Percentiles rank a stretch among this genome's conserved stretches.
phyloP scores from a whole-genome alignment of 2,113 vertebrate genomes.

The Pluvialis apricaria region DNA sequence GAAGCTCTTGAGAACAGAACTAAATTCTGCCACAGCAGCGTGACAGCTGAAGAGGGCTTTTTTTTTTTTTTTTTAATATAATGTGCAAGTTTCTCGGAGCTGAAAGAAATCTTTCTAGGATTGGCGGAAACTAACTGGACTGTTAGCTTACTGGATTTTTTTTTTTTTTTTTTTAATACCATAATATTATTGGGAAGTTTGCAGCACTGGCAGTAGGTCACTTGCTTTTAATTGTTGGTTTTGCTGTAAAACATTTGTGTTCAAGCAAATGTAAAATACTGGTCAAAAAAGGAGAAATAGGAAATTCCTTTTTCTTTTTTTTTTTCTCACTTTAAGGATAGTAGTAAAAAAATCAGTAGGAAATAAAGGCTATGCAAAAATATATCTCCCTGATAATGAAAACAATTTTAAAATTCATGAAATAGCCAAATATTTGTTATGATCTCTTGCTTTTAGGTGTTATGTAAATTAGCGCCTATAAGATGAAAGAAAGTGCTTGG shows the following conservation, averaged over 20 bases:
- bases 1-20: slow-evolving; percentile 79
- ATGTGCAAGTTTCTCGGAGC: slow-evolving; percentile 15
- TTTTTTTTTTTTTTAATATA: slow-evolving; percentile 44
- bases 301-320: not conserved
- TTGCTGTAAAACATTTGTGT: slow-evolving; percentile 46
- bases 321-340: not conserved
- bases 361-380: slow-evolving; percentile 52
- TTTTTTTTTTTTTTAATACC: slow-evolving; percentile 21
- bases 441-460: slow-evolving; percentile 62
- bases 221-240: slow-evolving; percentile 59
- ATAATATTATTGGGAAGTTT: slow-evolving; percentile 32
- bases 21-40: slow-evolving; percentile 77
- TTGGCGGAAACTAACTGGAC: slow-evolving; percentile 60
- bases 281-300: slow-evolving; percentile 32
- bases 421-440: slow-evolving; percentile 70
- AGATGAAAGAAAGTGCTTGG: slow-evolving; percentile 57
- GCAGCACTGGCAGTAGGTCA: not conserved
- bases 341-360: slow-evolving; percentile 29
- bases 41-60: slow-evolving; percentile 80
- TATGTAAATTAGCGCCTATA: slow-evolving; percentile 66
- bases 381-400: slow-evolving; percentile 37
- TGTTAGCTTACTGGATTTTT: slow-evolving; percentile 67
- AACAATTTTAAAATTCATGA: slow-evolving; percentile 67
- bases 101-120: not conserved
- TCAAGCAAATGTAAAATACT: slow-evolving; percentile 62